A percentile compares a stretch with the other conserved stretches of the same genome.
Conservation (phyloP, 2,888 invertebrate species). For the Chouioia cunea region DNA sequence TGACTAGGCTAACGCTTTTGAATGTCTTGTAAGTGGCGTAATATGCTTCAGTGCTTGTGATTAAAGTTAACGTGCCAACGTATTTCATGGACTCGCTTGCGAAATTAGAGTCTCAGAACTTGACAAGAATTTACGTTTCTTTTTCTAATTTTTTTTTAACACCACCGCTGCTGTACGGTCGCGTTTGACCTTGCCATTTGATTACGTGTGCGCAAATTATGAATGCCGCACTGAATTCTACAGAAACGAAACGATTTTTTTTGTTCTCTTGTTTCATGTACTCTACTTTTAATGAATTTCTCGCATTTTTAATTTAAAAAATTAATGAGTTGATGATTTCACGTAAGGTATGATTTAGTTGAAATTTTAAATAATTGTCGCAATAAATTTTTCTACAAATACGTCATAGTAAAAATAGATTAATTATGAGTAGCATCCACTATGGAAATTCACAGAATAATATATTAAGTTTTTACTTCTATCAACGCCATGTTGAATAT, state of each 20-base stretch:
- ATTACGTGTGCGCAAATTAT: conserved; percentile 27
- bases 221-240: not conserved
- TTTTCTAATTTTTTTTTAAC: conserved; percentile 1
- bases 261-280: not conserved
- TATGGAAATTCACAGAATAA: too few species aligned
- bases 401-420: too few species aligned
- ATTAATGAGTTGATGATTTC: not conserved
- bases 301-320: not conserved
- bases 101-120: not conserved
- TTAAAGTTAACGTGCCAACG: conserved; percentile 42
- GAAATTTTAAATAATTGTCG: too few species aligned
- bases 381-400: too few species aligned
- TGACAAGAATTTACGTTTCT: conserved; percentile 5
- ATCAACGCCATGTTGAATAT: too few species aligned
- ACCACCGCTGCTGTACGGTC: too few species aligned
- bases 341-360: not conserved
- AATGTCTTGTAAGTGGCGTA: conserved; percentile 36
- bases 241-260: not conserved
- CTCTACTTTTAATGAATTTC: not conserved
- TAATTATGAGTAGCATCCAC: too few species aligned
- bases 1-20: conserved; percentile 28
- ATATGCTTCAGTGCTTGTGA: conserved; percentile 36
- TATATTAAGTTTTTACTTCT: too few species aligned
- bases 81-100: conserved; percentile 28
- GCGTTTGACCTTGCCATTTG: conserved; percentile 8